Base-by-base conservation (phyloP, 2,113 vertebrate genomes). In the Brachirus orientalis region DNA sequence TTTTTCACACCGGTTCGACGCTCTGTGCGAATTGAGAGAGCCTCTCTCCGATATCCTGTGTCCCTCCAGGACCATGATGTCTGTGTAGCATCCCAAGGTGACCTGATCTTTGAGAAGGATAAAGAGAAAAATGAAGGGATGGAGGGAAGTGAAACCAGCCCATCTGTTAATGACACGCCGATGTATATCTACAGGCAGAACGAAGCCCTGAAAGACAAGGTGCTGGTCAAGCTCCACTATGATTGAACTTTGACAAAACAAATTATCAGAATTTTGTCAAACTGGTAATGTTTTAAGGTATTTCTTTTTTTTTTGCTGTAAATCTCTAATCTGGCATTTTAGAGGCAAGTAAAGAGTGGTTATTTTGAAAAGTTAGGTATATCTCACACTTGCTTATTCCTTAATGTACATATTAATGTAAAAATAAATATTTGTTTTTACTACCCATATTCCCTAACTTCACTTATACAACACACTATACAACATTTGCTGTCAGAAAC, bases 1-100 rank as follows among this genome's bases (percentile, higher is more conserved):
- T 94, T 94, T 80, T 87, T 94, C 70, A 94, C 94, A 0, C 94
- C 94, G 0, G 94, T 94, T 1, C 69, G 94, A 0, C 92, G 94
- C 9, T 94, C 94, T 0, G 82, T 91, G 40, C 88, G 94, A 2
- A 94, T 94, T 11, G 88, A 93, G 78, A 85, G 69, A 6, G 54
- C 73, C 0, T 86, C 86, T 0, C 33, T 43, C 2, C 65, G 16
- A 3, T 92, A 92, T 58, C 93, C 92, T 0, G 19, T 33, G 1
- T 63, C 76, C 10, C 83, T 94, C 22, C 91, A 83, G 70, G 94
- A 94, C 45, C 92, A 92, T 3, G 93, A 93, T 18, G 69, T 72
- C n/a, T 94, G 94, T 0, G 92, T 94, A 47, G 33, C 80, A 40
- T 92, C 92, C 19, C 84, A 86, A 61, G 40, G n/a, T 0, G 89